Evolutionary conservation across 2,113 vertebrate genomes (phyloP).

Genomic region (Aphyosemion australe): DNA sequence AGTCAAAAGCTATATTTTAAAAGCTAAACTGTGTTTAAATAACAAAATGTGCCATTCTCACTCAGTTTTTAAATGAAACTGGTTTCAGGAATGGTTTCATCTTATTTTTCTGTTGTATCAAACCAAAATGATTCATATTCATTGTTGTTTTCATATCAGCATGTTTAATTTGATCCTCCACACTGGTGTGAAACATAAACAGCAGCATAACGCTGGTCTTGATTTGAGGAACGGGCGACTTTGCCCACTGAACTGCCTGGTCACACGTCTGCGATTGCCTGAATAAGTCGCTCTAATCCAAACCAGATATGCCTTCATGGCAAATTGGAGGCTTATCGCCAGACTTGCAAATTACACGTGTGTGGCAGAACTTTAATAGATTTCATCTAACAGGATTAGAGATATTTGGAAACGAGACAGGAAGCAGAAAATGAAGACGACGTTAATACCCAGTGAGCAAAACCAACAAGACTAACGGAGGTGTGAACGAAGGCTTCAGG

Average conservation of each 20-base stretch:
- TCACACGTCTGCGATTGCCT: constrained; percentile 55
- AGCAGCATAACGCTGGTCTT: constrained; percentile 9
- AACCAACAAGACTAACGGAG: constrained; percentile 56
- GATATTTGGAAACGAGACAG: constrained; percentile 65
- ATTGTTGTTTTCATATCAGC: no score
- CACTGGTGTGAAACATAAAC: constrained; percentile 15
- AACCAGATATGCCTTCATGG: constrained; percentile 71
- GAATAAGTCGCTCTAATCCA: constrained; percentile 75
- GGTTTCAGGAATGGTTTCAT: no score
- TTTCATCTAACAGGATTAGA: constrained; percentile 74
- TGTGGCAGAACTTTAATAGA: constrained; percentile 72
- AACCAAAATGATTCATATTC: no score
- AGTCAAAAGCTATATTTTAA: no score
- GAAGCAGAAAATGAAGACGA: constrained; percentile 56
- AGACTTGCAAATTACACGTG: constrained; percentile 68
- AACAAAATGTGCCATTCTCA: no score
- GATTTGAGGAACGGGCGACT: constrained; percentile 42
- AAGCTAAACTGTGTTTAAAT: no score
- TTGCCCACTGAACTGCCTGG: constrained; percentile 51
- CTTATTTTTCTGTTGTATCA: no score
- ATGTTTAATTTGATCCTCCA: background rate
- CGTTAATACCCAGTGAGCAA: constrained; percentile 47
- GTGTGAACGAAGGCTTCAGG: constrained; percentile 47
- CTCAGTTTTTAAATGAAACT: no score
- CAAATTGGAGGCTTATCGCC: constrained; percentile 72